Conservation (phyloP, 2,888 invertebrate species). For the Diploptera punctata region DNA sequence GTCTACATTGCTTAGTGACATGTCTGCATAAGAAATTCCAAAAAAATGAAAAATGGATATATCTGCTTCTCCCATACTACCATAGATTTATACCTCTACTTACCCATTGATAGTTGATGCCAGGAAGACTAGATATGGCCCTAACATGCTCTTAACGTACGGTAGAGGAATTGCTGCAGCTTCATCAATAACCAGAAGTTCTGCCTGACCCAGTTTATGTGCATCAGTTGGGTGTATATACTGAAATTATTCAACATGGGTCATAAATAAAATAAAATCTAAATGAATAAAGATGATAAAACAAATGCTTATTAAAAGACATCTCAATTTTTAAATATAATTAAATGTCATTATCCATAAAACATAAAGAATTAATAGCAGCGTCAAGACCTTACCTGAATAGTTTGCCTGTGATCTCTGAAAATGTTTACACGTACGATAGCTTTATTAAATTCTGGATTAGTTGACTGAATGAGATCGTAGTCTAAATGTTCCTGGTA, state of each 20-base stretch:
- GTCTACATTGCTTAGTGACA: too few relatives aligned
- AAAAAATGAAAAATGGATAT: too few relatives aligned
- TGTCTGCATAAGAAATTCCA: too few relatives aligned
- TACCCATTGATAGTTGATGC: conserved; percentile 96
- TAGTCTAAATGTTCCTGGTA: conserved; percentile 98
- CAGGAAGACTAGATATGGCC: conserved; percentile 92
- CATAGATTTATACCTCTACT: too few relatives aligned
- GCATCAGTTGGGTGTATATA: conserved; percentile 95
- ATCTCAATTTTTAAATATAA: too few relatives aligned
- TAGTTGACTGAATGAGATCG: conserved; percentile 91
- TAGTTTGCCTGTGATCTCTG: conserved; percentile 89
- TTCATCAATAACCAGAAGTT: conserved; percentile 96
- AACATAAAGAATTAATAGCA: too few relatives aligned
- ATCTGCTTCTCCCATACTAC: too few relatives aligned
- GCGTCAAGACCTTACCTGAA: conserved; percentile 68
- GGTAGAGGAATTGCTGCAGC: conserved; percentile 98
- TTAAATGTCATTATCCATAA: too few relatives aligned
- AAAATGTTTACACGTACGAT: conserved; percentile 92
- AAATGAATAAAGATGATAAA: too few relatives aligned
- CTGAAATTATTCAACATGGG: conserved; percentile 59
- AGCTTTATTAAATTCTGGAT: conserved; percentile 96
- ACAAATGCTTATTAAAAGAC: not conserved
- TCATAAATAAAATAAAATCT: not conserved
- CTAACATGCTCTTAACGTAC: conserved; percentile 86
- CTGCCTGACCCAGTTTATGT: conserved; percentile 88